phyloP scores from a whole-genome alignment of 2,113 vertebrate genomes.

The Zootoca vivipara region DNA sequence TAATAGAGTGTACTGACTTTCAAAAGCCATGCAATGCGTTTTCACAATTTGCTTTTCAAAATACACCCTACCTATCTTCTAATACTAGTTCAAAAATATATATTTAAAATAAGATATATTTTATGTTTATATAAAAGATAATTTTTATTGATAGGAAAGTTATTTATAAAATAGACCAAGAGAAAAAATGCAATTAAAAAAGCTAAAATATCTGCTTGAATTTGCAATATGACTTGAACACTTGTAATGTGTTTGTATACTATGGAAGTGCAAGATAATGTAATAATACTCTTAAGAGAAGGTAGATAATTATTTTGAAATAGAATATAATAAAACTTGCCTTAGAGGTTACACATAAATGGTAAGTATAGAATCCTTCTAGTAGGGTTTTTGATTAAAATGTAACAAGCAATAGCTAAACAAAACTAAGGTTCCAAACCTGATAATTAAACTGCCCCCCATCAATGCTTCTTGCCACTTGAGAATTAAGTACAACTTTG shows the following conservation, averaged over 20 bases:
- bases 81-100: constrained; percentile 76
- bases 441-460: too few species aligned
- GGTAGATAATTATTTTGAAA: constrained; percentile 53
- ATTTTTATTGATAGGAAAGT: constrained; percentile 31
- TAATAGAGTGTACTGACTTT: constrained; percentile 89
- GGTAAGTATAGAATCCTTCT: constrained; percentile 20
- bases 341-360: constrained; percentile 47
- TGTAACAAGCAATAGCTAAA: constrained; percentile 17
- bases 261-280: constrained; percentile 43
- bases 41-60: constrained; percentile 75
- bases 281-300: constrained; percentile 54
- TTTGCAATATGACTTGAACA: constrained; percentile 47
- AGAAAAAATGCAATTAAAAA: constrained; percentile 67
- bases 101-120: constrained; percentile 64
- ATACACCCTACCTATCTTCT: constrained; percentile 63
- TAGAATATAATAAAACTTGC: constrained; percentile 27
- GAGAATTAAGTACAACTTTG: neutral
- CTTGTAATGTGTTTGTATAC: constrained; percentile 35
- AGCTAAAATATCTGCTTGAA: constrained; percentile 51
- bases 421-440: too few species aligned
- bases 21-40: constrained; percentile 73
- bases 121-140: constrained; percentile 27
- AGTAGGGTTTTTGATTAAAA: neutral
- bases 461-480: neutral
- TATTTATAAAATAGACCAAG: constrained; percentile 58